A percentile compares a stretch with the other conserved stretches of the same genome.
phyloP scores from a whole-genome alignment of 2,797 vertebrate genomes.

The Platalea minor region DNA sequence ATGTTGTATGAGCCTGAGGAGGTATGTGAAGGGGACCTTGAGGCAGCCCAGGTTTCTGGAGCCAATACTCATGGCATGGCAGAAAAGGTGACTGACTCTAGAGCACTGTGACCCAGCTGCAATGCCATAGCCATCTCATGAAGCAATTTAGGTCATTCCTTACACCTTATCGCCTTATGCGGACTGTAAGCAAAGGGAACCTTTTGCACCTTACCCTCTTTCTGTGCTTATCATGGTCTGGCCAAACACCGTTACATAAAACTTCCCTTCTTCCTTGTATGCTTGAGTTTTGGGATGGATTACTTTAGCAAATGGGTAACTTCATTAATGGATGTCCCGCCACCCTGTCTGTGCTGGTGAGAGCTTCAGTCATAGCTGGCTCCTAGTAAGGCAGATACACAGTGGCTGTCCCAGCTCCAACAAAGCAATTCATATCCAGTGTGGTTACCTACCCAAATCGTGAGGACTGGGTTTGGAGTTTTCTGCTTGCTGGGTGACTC shows the following conservation, averaged over 20 bases:
- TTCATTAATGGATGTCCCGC: background rate
- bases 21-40: rapidly evolving
- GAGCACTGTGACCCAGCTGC: background rate
- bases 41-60: background rate
- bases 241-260: background rate
- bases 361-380: background rate
- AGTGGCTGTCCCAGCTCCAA: background rate
- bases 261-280: background rate
- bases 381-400: background rate
- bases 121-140: background rate
- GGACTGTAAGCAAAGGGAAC: background rate
- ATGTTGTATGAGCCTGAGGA: background rate
- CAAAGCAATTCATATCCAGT: background rate
- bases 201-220: conserved; percentile 29
- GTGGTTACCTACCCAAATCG: background rate
- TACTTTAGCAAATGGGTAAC: conserved; percentile 20
- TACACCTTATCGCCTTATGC: background rate
- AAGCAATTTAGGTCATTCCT: background rate
- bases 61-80: rapidly evolving
- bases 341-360: background rate
- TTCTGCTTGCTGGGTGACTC: background rate
- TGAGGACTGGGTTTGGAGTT: background rate
- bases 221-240: background rate
- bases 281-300: background rate
- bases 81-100: background rate